Evolutionary conservation across 2,797 vertebrate species (phyloP).

Genomic region (Malurus splendens): DNA sequence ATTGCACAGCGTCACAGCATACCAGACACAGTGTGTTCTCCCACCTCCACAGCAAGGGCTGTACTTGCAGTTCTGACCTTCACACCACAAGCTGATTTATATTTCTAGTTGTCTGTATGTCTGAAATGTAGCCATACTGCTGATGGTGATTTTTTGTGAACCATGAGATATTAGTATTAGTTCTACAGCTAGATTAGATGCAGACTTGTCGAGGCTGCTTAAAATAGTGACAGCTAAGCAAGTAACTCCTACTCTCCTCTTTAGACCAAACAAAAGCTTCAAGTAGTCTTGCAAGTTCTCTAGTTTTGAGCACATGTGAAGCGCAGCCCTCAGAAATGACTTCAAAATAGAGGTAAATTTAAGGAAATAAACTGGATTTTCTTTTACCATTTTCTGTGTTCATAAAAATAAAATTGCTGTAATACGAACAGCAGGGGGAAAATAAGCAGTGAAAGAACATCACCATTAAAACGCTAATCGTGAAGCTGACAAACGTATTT

Average conservation of each 20-base stretch:
- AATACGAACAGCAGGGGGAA: conserved; percentile 1
- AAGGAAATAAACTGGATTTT: conserved; percentile 17
- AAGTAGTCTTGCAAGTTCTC: conserved; percentile 4
- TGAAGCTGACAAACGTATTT: conserved; percentile 41
- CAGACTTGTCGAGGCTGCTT: background rate
- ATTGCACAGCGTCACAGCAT: background rate
- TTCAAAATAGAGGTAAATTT: conserved; percentile 8
- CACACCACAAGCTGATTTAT: background rate
- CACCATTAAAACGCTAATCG: background rate
- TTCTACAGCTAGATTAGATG: background rate
- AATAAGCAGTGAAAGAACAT: conserved; percentile 9
- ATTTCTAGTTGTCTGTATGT: background rate
- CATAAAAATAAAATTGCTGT: background rate
- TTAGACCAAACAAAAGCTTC: conserved; percentile 18
- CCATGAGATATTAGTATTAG: background rate
- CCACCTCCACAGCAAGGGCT: background rate
- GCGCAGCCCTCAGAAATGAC: background rate
- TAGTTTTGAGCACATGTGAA: background rate
- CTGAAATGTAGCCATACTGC: background rate
- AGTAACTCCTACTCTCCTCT: background rate
- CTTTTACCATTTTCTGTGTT: conserved; percentile 1
- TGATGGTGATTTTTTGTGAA: background rate
- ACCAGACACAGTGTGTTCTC: background rate
- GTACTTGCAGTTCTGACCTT: background rate
- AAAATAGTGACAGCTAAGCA: background rate